A percentile compares a stretch with the other conserved stretches of the same genome.
Conservation (phyloP, 2,797 vertebrate species). For the Oreortyx pictus region DNA sequence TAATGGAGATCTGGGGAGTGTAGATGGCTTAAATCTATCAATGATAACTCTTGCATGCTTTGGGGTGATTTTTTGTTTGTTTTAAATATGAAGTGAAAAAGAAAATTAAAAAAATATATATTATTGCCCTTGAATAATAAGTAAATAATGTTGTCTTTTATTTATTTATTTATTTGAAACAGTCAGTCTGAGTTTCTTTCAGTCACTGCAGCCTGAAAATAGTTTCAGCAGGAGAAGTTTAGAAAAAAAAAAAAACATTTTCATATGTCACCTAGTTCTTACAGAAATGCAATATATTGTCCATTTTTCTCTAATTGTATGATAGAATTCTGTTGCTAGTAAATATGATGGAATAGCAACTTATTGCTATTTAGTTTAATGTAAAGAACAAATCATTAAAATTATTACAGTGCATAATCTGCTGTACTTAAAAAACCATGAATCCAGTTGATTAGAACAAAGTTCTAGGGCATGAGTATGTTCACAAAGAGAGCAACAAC, state of each 20-base stretch:
- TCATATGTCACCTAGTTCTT: not conserved
- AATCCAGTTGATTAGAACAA: not conserved
- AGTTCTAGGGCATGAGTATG: not conserved
- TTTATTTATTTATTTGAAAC: not conserved
- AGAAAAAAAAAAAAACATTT: constrained; percentile 2
- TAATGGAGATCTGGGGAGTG: not conserved
- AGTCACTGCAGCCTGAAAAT: not conserved
- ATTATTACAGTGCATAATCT: not conserved
- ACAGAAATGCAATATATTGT: not conserved
- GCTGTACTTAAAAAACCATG: not conserved
- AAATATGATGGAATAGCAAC: not conserved
- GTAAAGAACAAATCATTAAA: not conserved
- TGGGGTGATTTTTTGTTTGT: not conserved
- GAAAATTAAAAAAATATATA: not conserved
- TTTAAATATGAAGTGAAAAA: not conserved
- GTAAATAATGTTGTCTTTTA: not conserved
- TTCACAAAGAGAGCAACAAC: not conserved
- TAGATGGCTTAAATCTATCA: not conserved
- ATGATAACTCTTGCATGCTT: not conserved
- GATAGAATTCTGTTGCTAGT: not conserved
- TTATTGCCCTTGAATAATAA: not conserved
- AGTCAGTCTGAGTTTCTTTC: not conserved
- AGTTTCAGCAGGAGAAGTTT: not conserved
- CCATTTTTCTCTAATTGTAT: not conserved
- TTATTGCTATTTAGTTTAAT: not conserved